phyloP scores from a whole-genome alignment of 1,140 invertebrate genomes.

The Trichoplusia ni region DNA sequence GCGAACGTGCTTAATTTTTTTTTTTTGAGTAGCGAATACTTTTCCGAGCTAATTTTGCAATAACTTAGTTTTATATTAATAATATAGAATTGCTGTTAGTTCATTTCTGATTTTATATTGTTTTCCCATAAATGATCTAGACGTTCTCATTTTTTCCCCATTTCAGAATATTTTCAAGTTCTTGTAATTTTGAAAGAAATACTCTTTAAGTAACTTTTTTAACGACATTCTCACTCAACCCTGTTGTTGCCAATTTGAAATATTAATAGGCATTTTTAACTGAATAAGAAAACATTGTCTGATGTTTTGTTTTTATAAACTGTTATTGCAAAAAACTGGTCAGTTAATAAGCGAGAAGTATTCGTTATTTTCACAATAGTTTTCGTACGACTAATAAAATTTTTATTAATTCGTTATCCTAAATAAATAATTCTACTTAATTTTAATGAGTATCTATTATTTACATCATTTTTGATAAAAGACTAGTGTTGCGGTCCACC shows the following conservation, averaged over 20 bases:
- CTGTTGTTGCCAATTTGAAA: no score
- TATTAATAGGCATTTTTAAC: no score
- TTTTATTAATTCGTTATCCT: constrained; percentile 62
- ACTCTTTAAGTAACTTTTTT: no score
- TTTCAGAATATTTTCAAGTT: no score
- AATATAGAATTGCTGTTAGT: no score
- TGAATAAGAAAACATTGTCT: not conserved
- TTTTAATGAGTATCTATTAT: constrained; percentile 74
- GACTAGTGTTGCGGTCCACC: constrained; percentile 50
- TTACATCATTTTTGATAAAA: constrained; percentile 75
- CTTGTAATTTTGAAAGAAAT: no score
- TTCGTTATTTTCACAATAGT: constrained; percentile 48
- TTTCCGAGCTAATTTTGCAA: constrained; percentile 27
- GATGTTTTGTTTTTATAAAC: not conserved
- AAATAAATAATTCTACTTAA: constrained; percentile 78
- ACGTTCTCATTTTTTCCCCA: no score
- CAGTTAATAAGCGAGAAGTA: constrained; percentile 33
- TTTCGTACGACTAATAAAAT: constrained; percentile 62
- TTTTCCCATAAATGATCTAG: no score
- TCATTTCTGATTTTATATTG: not conserved
- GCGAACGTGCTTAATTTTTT: constrained; percentile 33
- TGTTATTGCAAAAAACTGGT: constrained; percentile 22
- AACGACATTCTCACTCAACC: no score
- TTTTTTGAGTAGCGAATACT: constrained; percentile 35
- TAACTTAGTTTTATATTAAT: no score